Conservation (phyloP, 2,888 invertebrate species). For the Clusia tigrina region DNA sequence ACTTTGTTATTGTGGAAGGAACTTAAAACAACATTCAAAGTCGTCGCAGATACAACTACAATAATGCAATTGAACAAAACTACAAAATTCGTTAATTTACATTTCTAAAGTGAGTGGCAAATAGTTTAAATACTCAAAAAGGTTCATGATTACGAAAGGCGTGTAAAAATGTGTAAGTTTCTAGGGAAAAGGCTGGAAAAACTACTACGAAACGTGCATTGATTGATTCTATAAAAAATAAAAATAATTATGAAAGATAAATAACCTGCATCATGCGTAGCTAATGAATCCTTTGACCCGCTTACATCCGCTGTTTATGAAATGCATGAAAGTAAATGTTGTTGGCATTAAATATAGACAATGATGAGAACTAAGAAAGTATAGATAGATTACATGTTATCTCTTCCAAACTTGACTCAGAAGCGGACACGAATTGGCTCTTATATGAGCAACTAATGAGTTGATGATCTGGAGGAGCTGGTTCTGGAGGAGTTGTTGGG, state of each 20-base stretch:
- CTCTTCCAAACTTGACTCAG: conserved; percentile 73
- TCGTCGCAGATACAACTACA: too few relatives aligned
- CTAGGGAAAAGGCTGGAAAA: too few relatives aligned
- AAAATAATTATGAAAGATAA: conserved; percentile 39
- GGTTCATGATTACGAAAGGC: too few relatives aligned
- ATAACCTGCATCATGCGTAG: conserved; percentile 82
- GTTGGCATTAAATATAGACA: conserved; percentile 28
- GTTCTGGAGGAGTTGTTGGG: conserved; percentile 84
- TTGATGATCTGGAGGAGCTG: conserved; percentile 82
- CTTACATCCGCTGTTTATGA: conserved; percentile 75
- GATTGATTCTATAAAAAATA: background rate
- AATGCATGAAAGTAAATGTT: conserved; percentile 51
- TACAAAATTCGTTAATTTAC: too few relatives aligned
- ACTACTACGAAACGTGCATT: too few relatives aligned
- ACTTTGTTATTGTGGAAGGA: too few relatives aligned
- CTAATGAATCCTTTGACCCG: conserved; percentile 82
- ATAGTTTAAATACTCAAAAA: too few relatives aligned
- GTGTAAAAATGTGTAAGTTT: too few relatives aligned
- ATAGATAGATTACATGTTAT: conserved; percentile 69
- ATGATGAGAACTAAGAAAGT: conserved; percentile 23
- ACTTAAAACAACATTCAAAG: too few relatives aligned
- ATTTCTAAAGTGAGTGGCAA: too few relatives aligned
- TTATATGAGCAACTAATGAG: conserved; percentile 68
- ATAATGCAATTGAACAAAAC: too few relatives aligned
- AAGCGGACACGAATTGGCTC: conserved; percentile 68